Conservation (phyloP, 1,140 invertebrate species). For the Drosophila gunungcola region DNA sequence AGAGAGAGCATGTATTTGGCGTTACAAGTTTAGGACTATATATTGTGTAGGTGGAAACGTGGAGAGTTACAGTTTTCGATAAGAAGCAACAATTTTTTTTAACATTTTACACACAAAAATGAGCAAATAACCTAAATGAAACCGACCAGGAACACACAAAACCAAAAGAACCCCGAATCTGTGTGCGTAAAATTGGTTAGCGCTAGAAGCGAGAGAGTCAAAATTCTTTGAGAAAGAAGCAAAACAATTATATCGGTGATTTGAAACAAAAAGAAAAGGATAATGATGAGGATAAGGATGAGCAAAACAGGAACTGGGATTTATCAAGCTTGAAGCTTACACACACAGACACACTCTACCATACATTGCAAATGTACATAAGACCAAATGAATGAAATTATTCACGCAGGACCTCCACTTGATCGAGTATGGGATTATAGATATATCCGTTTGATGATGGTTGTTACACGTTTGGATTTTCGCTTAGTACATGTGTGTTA, state of each 20-base stretch:
- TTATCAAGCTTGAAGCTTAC: slow-evolving; percentile 77
- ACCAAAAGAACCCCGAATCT: slow-evolving; percentile 26
- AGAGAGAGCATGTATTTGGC: slow-evolving; percentile 36
- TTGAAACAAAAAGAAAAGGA: slow-evolving; percentile 39
- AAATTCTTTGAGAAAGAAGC: slow-evolving; percentile 76
- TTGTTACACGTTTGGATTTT: slow-evolving; percentile 37
- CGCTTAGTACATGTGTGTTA: slow-evolving; percentile 27
- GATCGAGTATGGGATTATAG: slow-evolving; percentile 12
- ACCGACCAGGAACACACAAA: slow-evolving; percentile 14
- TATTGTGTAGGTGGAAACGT: slow-evolving; percentile 39
- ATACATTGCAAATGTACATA: slow-evolving; percentile 52
- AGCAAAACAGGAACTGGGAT: slow-evolving; percentile 72
- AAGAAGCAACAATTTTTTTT: slow-evolving; percentile 20
- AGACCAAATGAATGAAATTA: slow-evolving; percentile 29
- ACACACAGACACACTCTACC: slow-evolving; percentile 38
- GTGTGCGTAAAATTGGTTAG: slow-evolving; percentile 44
- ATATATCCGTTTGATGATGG: slow-evolving; percentile 34
- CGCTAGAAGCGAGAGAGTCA: slow-evolving; percentile 46
- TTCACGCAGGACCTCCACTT: slow-evolving; percentile 39
- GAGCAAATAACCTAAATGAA: slow-evolving; percentile 12
- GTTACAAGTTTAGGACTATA: slow-evolving; percentile 48
- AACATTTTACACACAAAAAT: slow-evolving; percentile 29
- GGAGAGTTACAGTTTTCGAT: slow-evolving; percentile 27
- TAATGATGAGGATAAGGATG: slow-evolving; percentile 3
- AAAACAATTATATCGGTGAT: slow-evolving; percentile 64